Evolutionary conservation across 2,113 vertebrate genomes (phyloP).

Genomic region (Smithornis capensis): DNA sequence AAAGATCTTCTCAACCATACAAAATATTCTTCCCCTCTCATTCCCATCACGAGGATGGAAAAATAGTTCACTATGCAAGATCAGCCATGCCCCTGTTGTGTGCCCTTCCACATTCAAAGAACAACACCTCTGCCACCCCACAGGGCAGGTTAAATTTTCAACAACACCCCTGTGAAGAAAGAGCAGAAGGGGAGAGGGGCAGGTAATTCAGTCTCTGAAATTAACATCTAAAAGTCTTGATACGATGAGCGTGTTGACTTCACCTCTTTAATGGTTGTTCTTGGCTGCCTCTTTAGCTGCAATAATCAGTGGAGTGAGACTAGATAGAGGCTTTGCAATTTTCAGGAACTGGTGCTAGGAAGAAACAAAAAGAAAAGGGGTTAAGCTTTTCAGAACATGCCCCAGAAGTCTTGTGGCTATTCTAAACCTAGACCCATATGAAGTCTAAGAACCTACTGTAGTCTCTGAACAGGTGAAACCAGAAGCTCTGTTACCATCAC

Average conservation of each 20-base stretch:
- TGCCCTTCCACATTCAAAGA: background rate
- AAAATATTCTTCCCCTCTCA: background rate
- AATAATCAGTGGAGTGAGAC: conserved; percentile 94
- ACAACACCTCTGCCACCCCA: background rate
- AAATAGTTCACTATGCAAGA: background rate
- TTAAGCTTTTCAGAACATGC: background rate
- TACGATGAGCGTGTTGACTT: background rate
- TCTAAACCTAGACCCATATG: background rate
- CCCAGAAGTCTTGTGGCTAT: background rate
- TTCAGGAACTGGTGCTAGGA: conserved; percentile 94
- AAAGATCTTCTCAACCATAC: background rate
- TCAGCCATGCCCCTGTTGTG: background rate
- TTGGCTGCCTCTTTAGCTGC: conserved; percentile 95
- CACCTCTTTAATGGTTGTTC: conserved; percentile 83
- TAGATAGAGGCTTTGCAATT: conserved; percentile 93
- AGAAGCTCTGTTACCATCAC: background rate
- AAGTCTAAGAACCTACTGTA: background rate
- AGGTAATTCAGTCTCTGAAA: background rate
- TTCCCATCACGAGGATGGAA: background rate
- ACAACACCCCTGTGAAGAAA: background rate
- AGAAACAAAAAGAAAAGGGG: background rate
- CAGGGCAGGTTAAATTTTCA: background rate
- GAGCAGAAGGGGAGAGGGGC: background rate
- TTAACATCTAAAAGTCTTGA: conserved; percentile 29
- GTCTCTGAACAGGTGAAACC: background rate